Conservation (phyloP, 2,113 vertebrate species). For the Daphoenositta chrysoptera region DNA sequence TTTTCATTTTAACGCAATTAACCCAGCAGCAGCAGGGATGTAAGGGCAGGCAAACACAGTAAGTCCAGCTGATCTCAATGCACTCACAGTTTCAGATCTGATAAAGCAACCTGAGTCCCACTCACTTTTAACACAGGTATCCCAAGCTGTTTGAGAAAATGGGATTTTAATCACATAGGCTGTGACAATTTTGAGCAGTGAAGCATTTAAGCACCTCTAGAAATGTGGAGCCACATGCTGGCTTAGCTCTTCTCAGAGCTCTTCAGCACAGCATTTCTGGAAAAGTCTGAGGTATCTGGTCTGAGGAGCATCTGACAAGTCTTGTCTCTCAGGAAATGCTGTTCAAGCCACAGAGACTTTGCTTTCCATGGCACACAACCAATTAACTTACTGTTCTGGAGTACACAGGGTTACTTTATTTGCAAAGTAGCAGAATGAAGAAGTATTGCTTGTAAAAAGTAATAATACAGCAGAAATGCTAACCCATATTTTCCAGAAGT, state of each 20-base stretch:
- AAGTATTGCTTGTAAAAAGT: neutral
- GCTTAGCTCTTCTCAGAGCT: neutral
- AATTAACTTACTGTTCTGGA: neutral
- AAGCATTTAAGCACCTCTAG: neutral
- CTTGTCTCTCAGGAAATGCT: neutral
- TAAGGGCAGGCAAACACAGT: neutral
- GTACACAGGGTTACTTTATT: neutral
- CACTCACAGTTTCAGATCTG: neutral
- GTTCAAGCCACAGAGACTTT: neutral
- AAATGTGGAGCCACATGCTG: rapidly evolving
- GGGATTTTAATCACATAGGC: neutral
- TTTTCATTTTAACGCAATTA: neutral
- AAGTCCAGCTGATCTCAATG: neutral
- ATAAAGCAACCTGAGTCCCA: neutral
- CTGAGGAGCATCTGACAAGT: neutral
- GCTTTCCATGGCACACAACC: neutral
- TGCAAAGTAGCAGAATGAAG: neutral
- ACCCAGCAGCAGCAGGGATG: neutral
- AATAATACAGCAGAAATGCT: neutral
- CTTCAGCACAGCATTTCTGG: neutral
- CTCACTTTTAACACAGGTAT: neutral
- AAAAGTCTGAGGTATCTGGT: neutral
- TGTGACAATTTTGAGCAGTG: neutral
- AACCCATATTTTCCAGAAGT: neutral
- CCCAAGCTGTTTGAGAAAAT: neutral